Evolutionary conservation across 2,113 vertebrate species (phyloP).

Genomic region (Barbus barbus): DNA sequence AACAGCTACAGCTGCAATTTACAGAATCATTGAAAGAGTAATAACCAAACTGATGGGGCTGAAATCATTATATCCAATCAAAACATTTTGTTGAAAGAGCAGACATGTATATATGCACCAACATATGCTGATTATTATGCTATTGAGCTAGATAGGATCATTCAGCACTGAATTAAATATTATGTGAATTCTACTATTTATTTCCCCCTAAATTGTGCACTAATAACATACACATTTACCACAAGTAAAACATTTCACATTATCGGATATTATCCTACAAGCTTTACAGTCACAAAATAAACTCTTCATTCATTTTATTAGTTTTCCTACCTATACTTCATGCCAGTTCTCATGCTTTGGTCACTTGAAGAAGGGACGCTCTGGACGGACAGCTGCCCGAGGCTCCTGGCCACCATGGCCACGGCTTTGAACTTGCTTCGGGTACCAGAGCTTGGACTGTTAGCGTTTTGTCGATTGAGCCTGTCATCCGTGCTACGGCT

Average conservation of each 20-base stretch:
- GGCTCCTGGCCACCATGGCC: conserved; percentile 93
- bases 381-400: conserved; percentile 91
- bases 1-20: conserved; percentile 9
- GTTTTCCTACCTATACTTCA: conserved; percentile 89
- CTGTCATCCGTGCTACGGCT: conserved; percentile 87
- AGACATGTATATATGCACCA: background rate
- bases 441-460: conserved; percentile 87
- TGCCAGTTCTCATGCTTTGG: conserved; percentile 84
- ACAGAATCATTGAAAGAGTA: conserved; percentile 5
- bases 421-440: conserved; percentile 89
- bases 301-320: background rate
- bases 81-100: background rate
- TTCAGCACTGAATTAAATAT: no score
- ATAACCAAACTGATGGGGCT: background rate
- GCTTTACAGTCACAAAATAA: background rate
- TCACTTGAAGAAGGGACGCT: conserved; percentile 80
- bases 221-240: background rate
- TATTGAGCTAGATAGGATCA: no score
- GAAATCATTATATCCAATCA: conserved; percentile 20
- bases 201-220: no score
- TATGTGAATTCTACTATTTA: no score
- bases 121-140: background rate
- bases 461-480: conserved; percentile 84
- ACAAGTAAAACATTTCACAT: background rate
- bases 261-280: background rate